Base-by-base conservation (phyloP, 1,140 invertebrate species). In the Drosophila busckii region DNA sequence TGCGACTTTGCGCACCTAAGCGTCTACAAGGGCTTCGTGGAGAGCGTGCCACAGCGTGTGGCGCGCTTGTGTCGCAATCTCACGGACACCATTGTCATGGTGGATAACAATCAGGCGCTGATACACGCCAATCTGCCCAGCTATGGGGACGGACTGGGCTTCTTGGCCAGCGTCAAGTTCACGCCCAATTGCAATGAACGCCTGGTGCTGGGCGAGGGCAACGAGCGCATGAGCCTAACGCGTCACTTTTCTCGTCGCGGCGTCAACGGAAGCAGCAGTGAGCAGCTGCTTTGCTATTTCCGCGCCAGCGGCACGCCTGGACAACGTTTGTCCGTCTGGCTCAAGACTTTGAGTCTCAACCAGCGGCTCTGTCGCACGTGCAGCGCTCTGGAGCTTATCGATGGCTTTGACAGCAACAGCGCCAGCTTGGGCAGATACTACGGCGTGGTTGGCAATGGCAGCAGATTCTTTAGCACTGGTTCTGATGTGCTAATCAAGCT, bases 331-430 rank as follows among this genome's bases (percentile, higher is more conserved):
- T 90, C 44, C 78, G 90, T 93, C 1, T 73, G 88, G 53, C 90
- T 93, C 53, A 87, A 85, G 16, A 84, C 86, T 10, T 88, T 93
- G 22, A 88, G 90, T 46, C 63, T 92, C 20, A 88, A 88, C 8
- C 7, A 48, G 45, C 6, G 1, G 2, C 8, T 9, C 19, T 46
- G 49, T 26, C 1, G 2, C 2, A 28, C 9, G 8, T 93, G 91
- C 60, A 93, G 93, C 87, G 92, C 89, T 48, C 49, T 95, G n/a
- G 90, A 94, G 88, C 89, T 94, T 66, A 80, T 64, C 35, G 93
- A 95, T 88, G 93, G 93, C 10, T 58, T 87, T 3, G 89, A 90
- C 20, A 88, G 88, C 6, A 88, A 88, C 15, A 89, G 90, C 31
- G 82, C 90, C 25, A 60, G 90, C 9, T 90, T 95, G 8, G 91